Percentiles rank a stretch among this genome's conserved stretches.
phyloP scores from a whole-genome alignment of 2,113 vertebrate species.

The Colius striatus region DNA sequence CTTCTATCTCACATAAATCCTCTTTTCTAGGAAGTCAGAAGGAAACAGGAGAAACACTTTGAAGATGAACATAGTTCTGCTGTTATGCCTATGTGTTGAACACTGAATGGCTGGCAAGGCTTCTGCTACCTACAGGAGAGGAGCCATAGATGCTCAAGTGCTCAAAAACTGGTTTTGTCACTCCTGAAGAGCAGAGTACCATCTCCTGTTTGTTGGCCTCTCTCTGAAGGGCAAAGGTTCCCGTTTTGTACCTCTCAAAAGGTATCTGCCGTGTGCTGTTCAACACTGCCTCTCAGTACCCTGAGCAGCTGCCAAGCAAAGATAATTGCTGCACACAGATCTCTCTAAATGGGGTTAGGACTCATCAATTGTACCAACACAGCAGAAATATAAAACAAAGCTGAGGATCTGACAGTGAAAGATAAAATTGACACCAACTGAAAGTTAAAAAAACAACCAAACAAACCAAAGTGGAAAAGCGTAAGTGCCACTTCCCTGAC shows the following conservation, averaged over 20 bases:
- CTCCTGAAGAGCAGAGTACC: not conserved
- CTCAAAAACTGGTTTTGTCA: not conserved
- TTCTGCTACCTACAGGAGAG: not conserved
- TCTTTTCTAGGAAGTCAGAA: not conserved
- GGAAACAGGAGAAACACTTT: not conserved
- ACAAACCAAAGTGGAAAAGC: too few relatives aligned
- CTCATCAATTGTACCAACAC: not conserved
- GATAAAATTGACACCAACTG: not conserved
- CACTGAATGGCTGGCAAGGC: fast-evolving
- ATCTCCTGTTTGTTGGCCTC: not conserved
- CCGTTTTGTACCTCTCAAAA: not conserved
- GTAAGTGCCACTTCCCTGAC: not conserved
- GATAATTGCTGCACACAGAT: not conserved
- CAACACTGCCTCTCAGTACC: not conserved
- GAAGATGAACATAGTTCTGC: fast-evolving
- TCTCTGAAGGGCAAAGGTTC: not conserved
- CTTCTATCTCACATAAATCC: not conserved
- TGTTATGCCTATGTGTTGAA: fast-evolving
- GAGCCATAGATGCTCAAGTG: fast-evolving
- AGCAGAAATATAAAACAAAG: not conserved
- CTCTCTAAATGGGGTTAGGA: not conserved
- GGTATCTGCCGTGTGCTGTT: fast-evolving
- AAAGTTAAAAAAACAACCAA: not conserved
- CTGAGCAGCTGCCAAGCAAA: not conserved
- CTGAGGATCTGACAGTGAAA: not conserved